phyloP scores from a whole-genome alignment of 2,797 vertebrate species.

The Hippopotamyrus pictus region DNA sequence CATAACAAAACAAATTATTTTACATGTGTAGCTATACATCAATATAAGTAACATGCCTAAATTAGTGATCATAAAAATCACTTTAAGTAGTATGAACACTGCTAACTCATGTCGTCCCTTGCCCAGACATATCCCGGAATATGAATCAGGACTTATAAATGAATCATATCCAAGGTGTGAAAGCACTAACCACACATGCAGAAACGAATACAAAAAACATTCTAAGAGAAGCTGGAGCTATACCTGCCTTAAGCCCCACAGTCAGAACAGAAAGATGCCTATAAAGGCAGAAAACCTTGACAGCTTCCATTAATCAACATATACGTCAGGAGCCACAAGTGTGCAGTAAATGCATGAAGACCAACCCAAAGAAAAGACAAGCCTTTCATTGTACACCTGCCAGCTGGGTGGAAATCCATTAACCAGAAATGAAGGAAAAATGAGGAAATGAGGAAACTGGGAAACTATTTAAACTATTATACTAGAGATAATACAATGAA shows the following conservation, averaged over 20 bases:
- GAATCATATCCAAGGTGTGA: slow-evolving; percentile 22
- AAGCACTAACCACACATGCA: slow-evolving; percentile 21
- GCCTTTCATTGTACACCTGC: not conserved
- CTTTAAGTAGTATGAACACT: not conserved
- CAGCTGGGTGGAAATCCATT: not conserved
- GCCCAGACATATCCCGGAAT: slow-evolving; percentile 11
- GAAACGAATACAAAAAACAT: not conserved
- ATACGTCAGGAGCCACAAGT: not conserved
- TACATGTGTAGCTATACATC: not conserved
- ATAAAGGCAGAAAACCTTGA: not conserved
- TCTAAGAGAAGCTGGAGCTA: not conserved
- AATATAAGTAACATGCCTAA: not conserved
- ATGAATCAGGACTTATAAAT: slow-evolving; percentile 32
- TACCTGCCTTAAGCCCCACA: not conserved
- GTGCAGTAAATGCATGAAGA: not conserved
- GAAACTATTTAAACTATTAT: not conserved
- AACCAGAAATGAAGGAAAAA: not conserved
- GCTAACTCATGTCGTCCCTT: not conserved
- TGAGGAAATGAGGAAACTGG: not conserved
- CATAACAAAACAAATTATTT: not conserved
- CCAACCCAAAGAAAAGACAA: not conserved
- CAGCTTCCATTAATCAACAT: not conserved
- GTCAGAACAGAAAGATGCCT: not conserved
- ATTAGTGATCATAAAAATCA: not conserved
- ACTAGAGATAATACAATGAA: not conserved